These are phyloP conservation scores for Perizoma affinitatum DNA, from an alignment of 2,888 invertebrate genomes.

Conservation along the genomic window DNA sequence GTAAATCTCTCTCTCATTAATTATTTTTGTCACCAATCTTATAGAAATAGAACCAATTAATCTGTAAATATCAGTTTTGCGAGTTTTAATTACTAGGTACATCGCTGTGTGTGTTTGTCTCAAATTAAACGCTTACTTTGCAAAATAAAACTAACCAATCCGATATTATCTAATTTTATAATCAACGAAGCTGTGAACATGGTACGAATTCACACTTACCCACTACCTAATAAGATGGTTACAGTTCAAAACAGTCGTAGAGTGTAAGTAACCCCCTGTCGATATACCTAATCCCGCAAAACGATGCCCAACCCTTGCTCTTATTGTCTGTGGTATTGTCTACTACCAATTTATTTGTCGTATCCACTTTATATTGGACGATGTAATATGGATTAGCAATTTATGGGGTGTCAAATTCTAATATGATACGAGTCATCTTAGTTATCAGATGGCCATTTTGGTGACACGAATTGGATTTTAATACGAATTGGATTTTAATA, in stretches of 20 bases:
- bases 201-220: too few relatives aligned
- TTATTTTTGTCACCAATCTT: too few relatives aligned
- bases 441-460: slow-evolving; percentile 18
- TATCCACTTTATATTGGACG: slow-evolving; percentile 67
- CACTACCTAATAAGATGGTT: too few relatives aligned
- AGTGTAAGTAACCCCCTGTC: slow-evolving; percentile 24
- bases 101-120: too few relatives aligned
- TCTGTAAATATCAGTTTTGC: too few relatives aligned
- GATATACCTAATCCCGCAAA: slow-evolving; percentile 49
- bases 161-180: too few relatives aligned
- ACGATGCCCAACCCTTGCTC: slow-evolving; percentile 68
- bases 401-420: slow-evolving; percentile 52
- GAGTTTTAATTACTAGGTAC: too few relatives aligned
- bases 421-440: slow-evolving; percentile 34
- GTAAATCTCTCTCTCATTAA: too few relatives aligned
- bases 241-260: slow-evolving; percentile 10
- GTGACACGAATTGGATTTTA: slow-evolving; percentile 20
- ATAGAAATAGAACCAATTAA: too few relatives aligned
- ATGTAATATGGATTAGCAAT: slow-evolving; percentile 56
- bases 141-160: too few relatives aligned
- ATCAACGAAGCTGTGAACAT: too few relatives aligned
- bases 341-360: slow-evolving; percentile 71
- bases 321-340: slow-evolving; percentile 56
- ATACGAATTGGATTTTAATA: slow-evolving; percentile 21
- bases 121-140: too few relatives aligned